Base-by-base conservation (phyloP, 2,888 invertebrate genomes). In the Lepas anatifera region DNA sequence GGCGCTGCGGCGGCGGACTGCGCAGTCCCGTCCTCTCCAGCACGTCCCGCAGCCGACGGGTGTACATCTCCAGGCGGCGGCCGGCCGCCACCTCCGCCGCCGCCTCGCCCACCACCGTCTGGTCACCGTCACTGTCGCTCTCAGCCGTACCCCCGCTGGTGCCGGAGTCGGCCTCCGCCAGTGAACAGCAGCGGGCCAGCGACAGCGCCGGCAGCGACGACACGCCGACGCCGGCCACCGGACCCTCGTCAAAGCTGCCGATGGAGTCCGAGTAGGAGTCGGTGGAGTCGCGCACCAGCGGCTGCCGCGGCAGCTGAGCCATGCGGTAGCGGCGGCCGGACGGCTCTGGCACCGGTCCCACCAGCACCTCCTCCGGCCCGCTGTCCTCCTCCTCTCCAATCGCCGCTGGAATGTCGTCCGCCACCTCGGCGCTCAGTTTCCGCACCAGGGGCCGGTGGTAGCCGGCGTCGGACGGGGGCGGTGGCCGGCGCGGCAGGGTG, bases 151-250 rank as follows among this genome's bases (percentile, higher is more conserved):
- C n/a, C 16, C 52, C 52, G 58, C 32, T 58, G 58, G 18, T 35
- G 32, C 58, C 35, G 32, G 8, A 8, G 58, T 35, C 58, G 7
- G 3, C 32, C 46, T 74, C 69, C 39, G 69, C 70, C 67, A 72
- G 69, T 39, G 72, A 69, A 18, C 52, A 68, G 37, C 48, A 37
- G 16, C 68, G 35, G 37, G 22, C 22, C 41, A 58, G 52, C 41
- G 41, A n/a, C 69, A 41, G 39, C 22, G 41, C 25, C 16, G 18
- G 35, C 16, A 29, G 29, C 64, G 7, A n/a, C n/a, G n/a, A n/a
- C n/a, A n/a, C n/a, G 11, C 50, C 52, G 25, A n/a, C 50, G 32
- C 50, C 68, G 7, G 27, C 41, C 3, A 18, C 37, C 41, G 39
- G 22, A n/a, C 35, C 27, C 50, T 50, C 52, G 39, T 37, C 50